phyloP scores from a whole-genome alignment of 2,888 invertebrate genomes.

The Allacma fusca region DNA sequence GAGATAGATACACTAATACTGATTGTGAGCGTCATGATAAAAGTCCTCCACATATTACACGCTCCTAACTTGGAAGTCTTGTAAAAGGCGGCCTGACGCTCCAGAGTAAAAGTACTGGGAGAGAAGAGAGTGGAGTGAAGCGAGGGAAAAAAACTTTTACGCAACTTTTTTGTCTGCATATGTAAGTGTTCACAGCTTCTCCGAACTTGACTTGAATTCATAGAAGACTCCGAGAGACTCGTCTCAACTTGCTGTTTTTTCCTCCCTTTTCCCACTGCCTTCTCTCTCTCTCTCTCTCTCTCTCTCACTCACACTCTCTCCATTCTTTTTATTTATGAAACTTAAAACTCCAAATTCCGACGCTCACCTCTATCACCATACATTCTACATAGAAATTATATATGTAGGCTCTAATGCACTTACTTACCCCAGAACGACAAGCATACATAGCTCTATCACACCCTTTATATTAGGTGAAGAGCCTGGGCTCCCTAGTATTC shows the following conservation, averaged over 20 bases:
- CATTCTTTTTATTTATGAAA: conserved; percentile 8
- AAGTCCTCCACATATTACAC: neutral
- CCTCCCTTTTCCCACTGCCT: too few species aligned
- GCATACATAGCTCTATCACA: too few species aligned
- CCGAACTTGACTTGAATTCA: conserved; percentile 19
- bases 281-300: neutral
- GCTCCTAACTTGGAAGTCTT: neutral
- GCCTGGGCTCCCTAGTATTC: neutral
- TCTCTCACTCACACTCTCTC: neutral
- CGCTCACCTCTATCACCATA: neutral
- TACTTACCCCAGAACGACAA: neutral
- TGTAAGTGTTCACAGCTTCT: conserved; percentile 28
- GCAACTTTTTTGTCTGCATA: conserved; percentile 29
- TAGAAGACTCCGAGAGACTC: neutral
- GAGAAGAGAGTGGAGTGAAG: neutral
- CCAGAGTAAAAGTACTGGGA: neutral
- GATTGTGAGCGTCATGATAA: too few species aligned
- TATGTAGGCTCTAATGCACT: neutral
- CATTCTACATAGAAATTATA: neutral
- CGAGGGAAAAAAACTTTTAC: conserved; percentile 10
- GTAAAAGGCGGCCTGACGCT: neutral
- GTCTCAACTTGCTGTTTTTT: neutral
- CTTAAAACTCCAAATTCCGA: neutral
- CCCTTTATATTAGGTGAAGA: too few species aligned
- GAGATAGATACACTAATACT: too few species aligned